Percentiles rank a stretch among this genome's conserved stretches.
These are phyloP conservation scores for Brachyistius frenatus DNA, from an alignment of 2,113 vertebrate genomes.

Conservation along the genomic window DNA sequence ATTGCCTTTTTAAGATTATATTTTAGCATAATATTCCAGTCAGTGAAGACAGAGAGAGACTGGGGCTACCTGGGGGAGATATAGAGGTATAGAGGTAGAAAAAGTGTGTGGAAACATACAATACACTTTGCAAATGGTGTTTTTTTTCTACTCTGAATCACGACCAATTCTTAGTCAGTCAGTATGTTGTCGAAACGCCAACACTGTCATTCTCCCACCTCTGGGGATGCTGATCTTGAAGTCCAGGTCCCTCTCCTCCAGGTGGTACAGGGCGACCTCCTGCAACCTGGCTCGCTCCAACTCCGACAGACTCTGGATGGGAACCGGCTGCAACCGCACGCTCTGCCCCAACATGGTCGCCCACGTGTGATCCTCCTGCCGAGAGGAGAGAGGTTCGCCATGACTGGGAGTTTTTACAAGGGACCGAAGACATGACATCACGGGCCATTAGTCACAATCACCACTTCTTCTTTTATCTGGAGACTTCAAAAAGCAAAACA, in stretches of 20 bases:
- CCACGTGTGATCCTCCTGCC: conserved; percentile 83
- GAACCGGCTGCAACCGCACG: conserved; percentile 81
- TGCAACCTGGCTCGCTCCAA: conserved; percentile 85
- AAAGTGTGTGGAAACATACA: no score
- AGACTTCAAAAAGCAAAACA: neutral
- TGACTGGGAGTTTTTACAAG: no score
- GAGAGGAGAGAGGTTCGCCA: neutral
- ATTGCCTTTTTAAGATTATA: neutral
- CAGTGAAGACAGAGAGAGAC: neutral
- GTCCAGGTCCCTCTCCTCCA: conserved; percentile 82
- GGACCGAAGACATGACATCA: no score
- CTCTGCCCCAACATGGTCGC: conserved; percentile 86
- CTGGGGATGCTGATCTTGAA: conserved; percentile 85
- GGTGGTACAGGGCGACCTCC: conserved; percentile 84
- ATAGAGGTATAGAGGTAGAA: no score
- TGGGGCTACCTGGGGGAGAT: no score
- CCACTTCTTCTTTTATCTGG: neutral
- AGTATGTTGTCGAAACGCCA: neutral
- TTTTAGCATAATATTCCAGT: neutral
- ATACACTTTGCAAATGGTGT: no score
- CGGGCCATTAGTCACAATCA: neutral
- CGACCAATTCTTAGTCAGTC: no score
- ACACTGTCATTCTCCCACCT: conserved; percentile 65
- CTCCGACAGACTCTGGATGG: conserved; percentile 86
- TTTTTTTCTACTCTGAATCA: no score